Evolutionary conservation across 1,140 invertebrate species (phyloP), one percentile per base, ranked within the genome.

Genomic region (Anastrepha obliqua): DNA sequence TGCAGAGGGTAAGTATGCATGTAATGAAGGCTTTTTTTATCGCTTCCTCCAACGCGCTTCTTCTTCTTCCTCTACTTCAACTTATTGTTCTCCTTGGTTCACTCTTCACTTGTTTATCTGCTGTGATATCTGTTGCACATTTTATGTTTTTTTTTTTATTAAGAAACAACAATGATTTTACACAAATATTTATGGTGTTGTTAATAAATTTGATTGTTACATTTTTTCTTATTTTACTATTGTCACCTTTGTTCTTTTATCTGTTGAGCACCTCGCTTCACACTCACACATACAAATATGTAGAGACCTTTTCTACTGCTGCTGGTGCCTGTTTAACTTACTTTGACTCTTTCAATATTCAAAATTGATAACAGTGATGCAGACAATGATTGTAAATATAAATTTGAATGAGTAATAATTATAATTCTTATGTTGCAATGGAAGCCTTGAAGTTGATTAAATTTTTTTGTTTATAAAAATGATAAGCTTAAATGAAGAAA

Each of bases 1-100:
- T 17, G 91, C 91, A 87, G 94, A 94, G 90, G 93, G 92, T 93
- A 89, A 93, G 90, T 91, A 29, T 4, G 11, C 15, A 9, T 29
- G 29, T 29, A 29, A 29, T 29, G 29, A 29, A 29, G 29, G 29
- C 9, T 85, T 13, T 60, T 39, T 29, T 58, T 51, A 9, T 81
- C 17, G 44, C 8, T 8, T 67, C 20, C 39, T 6, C 51, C 51
- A 8, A 55, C 51, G 11, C 11, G 11, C 51, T 55, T 11, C 51
- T 55, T 55, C 51, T 55, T 55, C 51, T 55, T 55, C 2, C 11
- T 8, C 51, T 55, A 55, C 6, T 55, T 55, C 11, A 55, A 55
- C 47, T 29, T 81, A n/a, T 81, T 81, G 2, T 81, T 20, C 74
- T 51, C 4, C 59, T 60, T 55, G 70, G 6, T 58, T 65, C 58